Evolutionary conservation across 2,113 vertebrate species (phyloP).

Genomic region (Lasiurus cinereus): DNA sequence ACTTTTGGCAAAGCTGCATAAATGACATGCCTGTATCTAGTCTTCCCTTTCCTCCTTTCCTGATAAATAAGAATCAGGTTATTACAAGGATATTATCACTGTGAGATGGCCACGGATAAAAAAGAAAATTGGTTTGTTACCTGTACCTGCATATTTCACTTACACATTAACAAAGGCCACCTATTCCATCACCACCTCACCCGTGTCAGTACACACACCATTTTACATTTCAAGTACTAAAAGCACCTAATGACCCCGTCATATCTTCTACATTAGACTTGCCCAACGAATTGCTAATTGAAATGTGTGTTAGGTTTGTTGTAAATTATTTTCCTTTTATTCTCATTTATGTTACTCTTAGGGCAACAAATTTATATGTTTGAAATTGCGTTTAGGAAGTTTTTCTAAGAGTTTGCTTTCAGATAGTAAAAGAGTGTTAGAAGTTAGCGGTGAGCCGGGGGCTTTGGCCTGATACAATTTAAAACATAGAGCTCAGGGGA

Average conservation of each 20-base stretch:
- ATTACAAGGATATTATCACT: background rate
- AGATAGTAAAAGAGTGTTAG: background rate
- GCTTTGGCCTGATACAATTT: background rate
- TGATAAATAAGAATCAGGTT: no score
- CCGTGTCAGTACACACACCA: background rate
- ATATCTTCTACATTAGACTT: background rate
- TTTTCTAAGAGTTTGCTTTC: conserved; percentile 26
- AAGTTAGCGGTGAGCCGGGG: background rate
- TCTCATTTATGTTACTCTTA: background rate
- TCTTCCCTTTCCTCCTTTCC: no score
- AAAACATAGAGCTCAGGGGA: background rate
- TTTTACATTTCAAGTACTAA: background rate
- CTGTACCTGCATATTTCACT: background rate
- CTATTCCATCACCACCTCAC: background rate
- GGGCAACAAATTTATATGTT: background rate
- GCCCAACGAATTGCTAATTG: background rate
- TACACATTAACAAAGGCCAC: background rate
- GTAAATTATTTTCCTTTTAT: conserved; percentile 47
- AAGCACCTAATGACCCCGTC: background rate
- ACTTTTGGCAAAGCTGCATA: no score
- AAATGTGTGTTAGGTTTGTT: conserved; percentile 23
- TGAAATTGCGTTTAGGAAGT: conserved; percentile 9
- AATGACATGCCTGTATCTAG: no score
- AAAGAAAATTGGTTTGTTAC: conserved; percentile 2
- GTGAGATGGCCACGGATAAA: background rate